Evolutionary conservation across 2,888 invertebrate genomes (phyloP), one percentile per base, ranked within the genome.

Genomic region (Malacosoma neustria): DNA sequence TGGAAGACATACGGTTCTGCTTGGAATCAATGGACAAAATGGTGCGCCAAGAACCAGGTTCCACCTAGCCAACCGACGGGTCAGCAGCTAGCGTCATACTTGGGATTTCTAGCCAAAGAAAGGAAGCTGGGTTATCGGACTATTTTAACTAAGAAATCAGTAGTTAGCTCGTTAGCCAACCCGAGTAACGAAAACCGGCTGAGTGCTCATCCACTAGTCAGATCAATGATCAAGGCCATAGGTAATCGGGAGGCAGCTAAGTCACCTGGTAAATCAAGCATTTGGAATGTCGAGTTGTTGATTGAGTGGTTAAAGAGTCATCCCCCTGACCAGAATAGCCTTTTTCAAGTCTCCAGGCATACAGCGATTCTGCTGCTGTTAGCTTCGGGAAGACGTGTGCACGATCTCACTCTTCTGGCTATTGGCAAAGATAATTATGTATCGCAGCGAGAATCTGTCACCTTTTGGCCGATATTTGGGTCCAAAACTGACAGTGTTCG

Each of bases 381-480:
- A 29, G 38, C 42, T 1, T 38, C 56, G 1, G 47, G 51, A 0
- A 14, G 51, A 30, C 37, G 53, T 9, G 34, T 54, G 2, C 54
- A 57, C 13, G 52, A 54, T 14, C 38, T 54, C 0, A 54, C 57
- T 0, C 35, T 54, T 1, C 34, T 55, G 1, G 4, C 34, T 2
- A 42, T 49, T 6, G 15, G 29, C 11, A 0, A 13, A 1, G 14
- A 40, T 0, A 4, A 32, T 11, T 40, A 31, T 13, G 2, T 32
- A 31, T 13, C 12, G 0, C 12, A 6, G 1, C 37, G 34, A 1
- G 9, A 41, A 6, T 3, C 5, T 2, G 33, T 56, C 1, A 40
- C 33, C 2, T 39, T 52, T 2, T 48, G 49, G 45, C 51, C 49
- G 2, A 30, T 2, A 1, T 51, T 48, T 33, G 51, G 53, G 1